Conservation (phyloP, 1,140 invertebrate genomes). For the Hylaeus anthracinus region DNA sequence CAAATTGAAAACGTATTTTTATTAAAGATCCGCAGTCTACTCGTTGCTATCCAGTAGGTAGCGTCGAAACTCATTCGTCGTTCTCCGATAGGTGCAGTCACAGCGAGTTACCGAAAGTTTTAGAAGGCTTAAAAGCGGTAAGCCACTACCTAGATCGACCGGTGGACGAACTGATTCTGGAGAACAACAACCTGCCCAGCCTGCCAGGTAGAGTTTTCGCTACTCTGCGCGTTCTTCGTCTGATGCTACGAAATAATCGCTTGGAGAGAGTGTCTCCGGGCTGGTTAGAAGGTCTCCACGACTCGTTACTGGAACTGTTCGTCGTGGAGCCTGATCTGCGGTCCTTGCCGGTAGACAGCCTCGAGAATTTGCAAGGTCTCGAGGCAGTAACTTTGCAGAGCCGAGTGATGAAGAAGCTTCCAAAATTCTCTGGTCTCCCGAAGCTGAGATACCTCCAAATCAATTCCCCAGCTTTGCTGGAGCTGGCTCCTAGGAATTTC, state of each 20-base stretch:
- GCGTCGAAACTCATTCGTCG: not conserved
- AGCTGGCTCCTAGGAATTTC: conserved; percentile 87
- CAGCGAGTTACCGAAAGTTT: conserved; percentile 88
- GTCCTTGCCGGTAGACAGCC: conserved; percentile 88
- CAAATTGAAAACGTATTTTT: too few species aligned
- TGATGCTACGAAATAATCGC: conserved; percentile 92
- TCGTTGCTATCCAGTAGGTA: too few species aligned
- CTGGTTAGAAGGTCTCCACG: conserved; percentile 89
- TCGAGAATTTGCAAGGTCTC: conserved; percentile 87
- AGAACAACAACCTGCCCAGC: conserved; percentile 91
- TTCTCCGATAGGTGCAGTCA: conserved; percentile 88
- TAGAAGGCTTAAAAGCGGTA: conserved; percentile 87
- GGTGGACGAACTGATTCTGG: conserved; percentile 92
- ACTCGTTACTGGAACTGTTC: conserved; percentile 89
- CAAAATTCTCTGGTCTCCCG: conserved; percentile 84
- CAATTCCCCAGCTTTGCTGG: conserved; percentile 86
- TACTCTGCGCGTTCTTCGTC: conserved; percentile 86
- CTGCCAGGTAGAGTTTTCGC: conserved; percentile 89
- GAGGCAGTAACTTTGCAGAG: conserved; percentile 92
- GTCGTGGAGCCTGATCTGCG: conserved; percentile 91
- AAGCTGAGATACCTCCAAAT: conserved; percentile 84
- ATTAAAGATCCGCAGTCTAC: too few species aligned
- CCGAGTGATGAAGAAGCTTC: conserved; percentile 86
- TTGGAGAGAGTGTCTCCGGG: conserved; percentile 90
- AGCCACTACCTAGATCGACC: conserved; percentile 85